A percentile compares a stretch with the other conserved stretches of the same genome.
Conservation (phyloP, 2,888 invertebrate species). For the Dioctria linearis region DNA sequence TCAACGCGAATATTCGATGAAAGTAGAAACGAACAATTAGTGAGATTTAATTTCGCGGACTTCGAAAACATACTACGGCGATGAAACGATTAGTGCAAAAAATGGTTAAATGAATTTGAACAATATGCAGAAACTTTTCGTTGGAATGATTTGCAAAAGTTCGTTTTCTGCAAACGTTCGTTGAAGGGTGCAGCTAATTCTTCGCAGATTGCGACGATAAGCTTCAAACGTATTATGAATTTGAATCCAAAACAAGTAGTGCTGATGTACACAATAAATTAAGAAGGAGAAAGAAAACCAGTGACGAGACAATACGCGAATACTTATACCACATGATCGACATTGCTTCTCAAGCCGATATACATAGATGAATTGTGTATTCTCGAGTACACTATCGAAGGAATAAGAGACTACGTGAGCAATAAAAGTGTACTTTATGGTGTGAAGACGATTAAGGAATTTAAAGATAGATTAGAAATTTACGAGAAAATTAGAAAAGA, state of each 20-base stretch:
- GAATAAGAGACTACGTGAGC: not conserved
- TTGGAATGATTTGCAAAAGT: no score
- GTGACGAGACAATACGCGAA: not conserved
- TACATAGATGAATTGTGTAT: slow-evolving; percentile 3
- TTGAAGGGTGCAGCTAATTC: no score
- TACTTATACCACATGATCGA: not conserved
- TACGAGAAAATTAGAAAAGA: not conserved
- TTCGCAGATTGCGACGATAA: no score
- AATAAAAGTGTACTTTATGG: not conserved
- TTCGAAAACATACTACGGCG: slow-evolving; percentile 37
- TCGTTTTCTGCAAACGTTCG: no score
- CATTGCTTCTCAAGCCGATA: not conserved
- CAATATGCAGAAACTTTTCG: slow-evolving; percentile 30
- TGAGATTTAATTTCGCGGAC: slow-evolving; percentile 41
- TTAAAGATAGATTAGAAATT: slow-evolving; percentile 1
- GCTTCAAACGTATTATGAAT: no score
- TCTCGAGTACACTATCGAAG: not conserved
- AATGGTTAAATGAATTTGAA: slow-evolving; percentile 52
- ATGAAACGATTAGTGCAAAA: slow-evolving; percentile 12
- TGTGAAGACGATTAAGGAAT: not conserved
- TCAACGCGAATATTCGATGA: not conserved
- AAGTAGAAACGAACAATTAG: not conserved
- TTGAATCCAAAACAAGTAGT: no score
- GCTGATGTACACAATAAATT: no score
- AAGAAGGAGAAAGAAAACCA: not conserved